A percentile compares a stretch with the other conserved stretches of the same genome.
Evolutionary conservation across 2,113 vertebrate genomes (phyloP).

Genomic region (Puma concolor): DNA sequence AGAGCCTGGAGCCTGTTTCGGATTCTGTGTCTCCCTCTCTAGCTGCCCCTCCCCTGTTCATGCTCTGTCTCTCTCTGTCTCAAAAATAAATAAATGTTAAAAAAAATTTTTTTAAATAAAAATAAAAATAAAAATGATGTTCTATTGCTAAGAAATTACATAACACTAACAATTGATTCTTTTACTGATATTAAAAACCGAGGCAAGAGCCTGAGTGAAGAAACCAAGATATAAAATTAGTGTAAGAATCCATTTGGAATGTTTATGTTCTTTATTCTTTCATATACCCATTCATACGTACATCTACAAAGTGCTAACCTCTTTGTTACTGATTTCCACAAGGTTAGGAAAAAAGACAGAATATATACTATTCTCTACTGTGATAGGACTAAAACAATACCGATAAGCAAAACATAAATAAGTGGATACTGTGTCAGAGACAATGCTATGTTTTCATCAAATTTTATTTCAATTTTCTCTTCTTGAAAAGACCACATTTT

Average conservation of each 20-base stretch:
- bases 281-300: neutral
- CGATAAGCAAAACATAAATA: neutral
- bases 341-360: neutral
- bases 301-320: neutral
- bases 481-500: neutral
- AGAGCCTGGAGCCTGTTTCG: too few relatives aligned
- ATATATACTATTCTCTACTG: neutral
- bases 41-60: too few relatives aligned
- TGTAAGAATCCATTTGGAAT: neutral
- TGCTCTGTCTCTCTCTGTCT: too few relatives aligned
- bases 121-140: neutral
- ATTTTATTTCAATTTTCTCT: slow-evolving; percentile 2
- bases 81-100: too few relatives aligned
- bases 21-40: too few relatives aligned
- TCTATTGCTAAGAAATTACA: neutral
- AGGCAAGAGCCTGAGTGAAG: neutral
- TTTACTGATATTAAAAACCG: neutral
- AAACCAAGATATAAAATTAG: neutral
- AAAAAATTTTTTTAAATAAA: too few relatives aligned
- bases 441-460: neutral
- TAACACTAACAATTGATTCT: neutral
- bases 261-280: slow-evolving; percentile 24
- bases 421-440: neutral
- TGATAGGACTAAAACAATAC: neutral
- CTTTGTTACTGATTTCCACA: neutral